Percentiles rank a stretch among this genome's conserved stretches.
phyloP scores from a whole-genome alignment of 92 coral and sea anemone genomes.

The Phenganax marumi region DNA sequence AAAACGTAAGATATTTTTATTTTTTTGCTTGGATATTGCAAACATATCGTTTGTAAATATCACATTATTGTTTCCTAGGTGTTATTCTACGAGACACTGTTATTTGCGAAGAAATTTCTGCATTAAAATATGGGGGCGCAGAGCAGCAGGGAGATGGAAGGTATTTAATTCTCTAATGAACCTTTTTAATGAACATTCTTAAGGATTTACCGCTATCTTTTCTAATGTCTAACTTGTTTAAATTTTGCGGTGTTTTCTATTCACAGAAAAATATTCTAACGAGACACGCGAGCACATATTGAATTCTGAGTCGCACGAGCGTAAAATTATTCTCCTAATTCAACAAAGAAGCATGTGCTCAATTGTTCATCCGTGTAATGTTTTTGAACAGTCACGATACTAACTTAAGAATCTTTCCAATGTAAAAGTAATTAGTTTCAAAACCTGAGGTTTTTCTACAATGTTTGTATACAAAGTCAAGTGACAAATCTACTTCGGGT shows the following conservation, averaged over 20 bases:
- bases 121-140: slow-evolving; percentile 13
- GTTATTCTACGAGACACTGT: background rate
- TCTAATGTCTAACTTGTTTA: background rate
- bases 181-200: background rate
- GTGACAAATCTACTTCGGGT: background rate
- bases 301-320: background rate
- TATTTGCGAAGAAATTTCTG: background rate
- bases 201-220: background rate
- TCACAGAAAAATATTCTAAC: too few relatives aligned
- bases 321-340: background rate
- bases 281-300: background rate
- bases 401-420: too few relatives aligned
- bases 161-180: slow-evolving; percentile 1
- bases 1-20: background rate
- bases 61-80: background rate
- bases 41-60: background rate
- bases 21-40: background rate
- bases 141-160: slow-evolving; percentile 14
- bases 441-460: too few relatives aligned
- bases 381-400: background rate
- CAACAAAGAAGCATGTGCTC: slow-evolving; percentile 4
- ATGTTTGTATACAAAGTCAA: too few relatives aligned
- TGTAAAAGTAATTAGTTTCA: too few relatives aligned
- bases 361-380: background rate
- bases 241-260: too few relatives aligned